Evolutionary conservation across 1,140 invertebrate species (phyloP).

Genomic region (Aphaenogaster ashmeadi): DNA sequence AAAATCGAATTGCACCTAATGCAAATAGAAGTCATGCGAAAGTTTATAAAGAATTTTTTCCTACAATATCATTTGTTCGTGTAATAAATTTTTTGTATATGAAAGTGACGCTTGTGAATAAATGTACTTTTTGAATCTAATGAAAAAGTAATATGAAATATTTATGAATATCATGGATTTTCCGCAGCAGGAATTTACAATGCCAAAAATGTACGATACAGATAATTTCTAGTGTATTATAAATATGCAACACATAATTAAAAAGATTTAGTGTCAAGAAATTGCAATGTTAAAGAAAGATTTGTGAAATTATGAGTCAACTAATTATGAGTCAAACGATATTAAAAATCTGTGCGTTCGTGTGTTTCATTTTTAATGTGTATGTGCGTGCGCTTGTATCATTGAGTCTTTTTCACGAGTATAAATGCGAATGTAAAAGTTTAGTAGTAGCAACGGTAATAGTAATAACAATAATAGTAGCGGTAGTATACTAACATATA

Average conservation of each 20-base stretch:
- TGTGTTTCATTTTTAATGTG: slow-evolving; percentile 56
- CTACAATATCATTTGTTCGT: neutral
- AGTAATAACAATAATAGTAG: slow-evolving; percentile 26
- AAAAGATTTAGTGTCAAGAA: neutral
- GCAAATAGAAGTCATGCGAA: slow-evolving; percentile 30
- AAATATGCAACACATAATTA: neutral
- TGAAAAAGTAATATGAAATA: neutral
- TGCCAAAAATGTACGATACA: neutral
- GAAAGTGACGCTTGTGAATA: slow-evolving; percentile 7
- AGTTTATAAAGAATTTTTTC: slow-evolving; percentile 31
- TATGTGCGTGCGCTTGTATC: slow-evolving; percentile 65
- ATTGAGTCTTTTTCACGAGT: slow-evolving; percentile 51
- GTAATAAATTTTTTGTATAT: neutral
- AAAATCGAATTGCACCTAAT: slow-evolving; percentile 51
- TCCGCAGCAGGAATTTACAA: slow-evolving; percentile 32
- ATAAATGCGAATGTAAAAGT: slow-evolving; percentile 72
- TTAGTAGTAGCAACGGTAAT: slow-evolving; percentile 60
- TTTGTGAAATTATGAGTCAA: slow-evolving; percentile 23
- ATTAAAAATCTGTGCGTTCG: slow-evolving; percentile 64
- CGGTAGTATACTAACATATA: slow-evolving; percentile 4
- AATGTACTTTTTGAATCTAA: slow-evolving; percentile 1
- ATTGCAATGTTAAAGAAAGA: slow-evolving; percentile 5
- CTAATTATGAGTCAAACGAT: slow-evolving; percentile 37
- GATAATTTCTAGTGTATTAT: neutral
- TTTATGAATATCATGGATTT: slow-evolving; percentile 38